Evolutionary conservation across 2,888 invertebrate genomes (phyloP), one percentile per base, ranked within the genome.

Genomic region (Tholera decimalis): DNA sequence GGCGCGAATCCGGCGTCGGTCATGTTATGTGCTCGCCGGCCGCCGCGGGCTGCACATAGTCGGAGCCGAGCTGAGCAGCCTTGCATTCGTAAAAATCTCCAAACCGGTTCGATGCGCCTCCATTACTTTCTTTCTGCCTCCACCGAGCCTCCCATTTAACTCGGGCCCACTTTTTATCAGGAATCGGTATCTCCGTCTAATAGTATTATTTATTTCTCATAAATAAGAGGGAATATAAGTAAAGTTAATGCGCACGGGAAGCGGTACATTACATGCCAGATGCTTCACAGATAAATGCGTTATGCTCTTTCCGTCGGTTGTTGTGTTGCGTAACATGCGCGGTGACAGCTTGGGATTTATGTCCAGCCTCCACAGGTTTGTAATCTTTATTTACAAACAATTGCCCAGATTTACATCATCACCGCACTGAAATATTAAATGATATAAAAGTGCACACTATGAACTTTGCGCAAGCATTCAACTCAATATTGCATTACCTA

Each of bases 171-270:
- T 95, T 95, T 95, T 95, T 95, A 95, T 95, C 95, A 92, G 93
- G 91, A 94, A 94, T 95, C 93, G 93, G 94, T 94, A 95, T 95
- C 95, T 95, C 93, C 88, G 91, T 94, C 94, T 95, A 95, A 94
- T 95, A 95, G 94, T 95, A 95, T 95, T 95, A 95, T 95, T 95
- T 95, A 95, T 95, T 94, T 93, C 93, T 94, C 94, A 94, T 95
- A 94, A 95, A 95, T 94, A 95, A 94, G 89, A 90, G 89, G 90
- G 92, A 92, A 93, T 93, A 93, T 93, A 93, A 92, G 92, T 93
- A 90, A 94, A 92, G 92, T 91, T 92, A 94, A 95, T 92, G 93
- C 91, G 88, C 87, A 90, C 92, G 92, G 92, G 92, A 91, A 93
- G 92, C 92, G 91, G 92, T 91, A 92, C 88, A 91, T 93, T 93